Base-by-base conservation (phyloP, 2,113 vertebrate species). In the Mus spicilegus region DNA sequence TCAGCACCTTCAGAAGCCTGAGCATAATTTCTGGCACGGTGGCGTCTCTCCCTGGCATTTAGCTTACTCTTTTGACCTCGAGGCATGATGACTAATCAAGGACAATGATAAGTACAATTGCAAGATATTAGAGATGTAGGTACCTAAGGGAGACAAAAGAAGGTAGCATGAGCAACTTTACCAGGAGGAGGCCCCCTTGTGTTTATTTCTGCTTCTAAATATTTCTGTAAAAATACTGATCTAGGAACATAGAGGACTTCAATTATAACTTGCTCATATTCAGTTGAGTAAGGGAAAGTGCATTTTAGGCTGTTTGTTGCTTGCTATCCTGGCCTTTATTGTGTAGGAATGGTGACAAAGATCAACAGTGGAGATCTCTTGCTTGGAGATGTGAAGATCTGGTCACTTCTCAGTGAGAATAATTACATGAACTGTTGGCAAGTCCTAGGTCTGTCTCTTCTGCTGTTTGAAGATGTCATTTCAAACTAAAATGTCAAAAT, bases 71-170 rank as follows among this genome's bases (percentile, higher is more conserved):
- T 96, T 1, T 36, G 72, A 24, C 72, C 11, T 3, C 33, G 30
- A 95, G 97, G 86, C 97, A 95, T 95, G 67, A 81, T 91, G 93
- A 70, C 54, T 58, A 56, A 16, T 90, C 70, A 77, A 46, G 72
- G 13, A 85, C 7, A 65, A 49, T 2, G 91, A 30, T 5, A n/a
- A 94, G 26, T 22, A 72, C 6, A 51, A 2, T 3, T 1, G 16
- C 70, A 75, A 17, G 78, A 24, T 87, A 22, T 14, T 77, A 46
- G 22, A 39, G 61, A 73, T 3, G 4, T 2, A 16, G 28, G 3
- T 16, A 67, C 90, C 72, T 87, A 75, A 30, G 49, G 4, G 46
- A 75, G 7, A 36, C 28, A 89, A 24, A 91, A 82, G 22, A 51
- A 87, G 19, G 87, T 19, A 20, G 0, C 49, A 7, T 67, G 24